These are phyloP conservation scores for Itoplectis maculator DNA, from an alignment of 2,888 invertebrate species.

Conservation along the genomic window DNA sequence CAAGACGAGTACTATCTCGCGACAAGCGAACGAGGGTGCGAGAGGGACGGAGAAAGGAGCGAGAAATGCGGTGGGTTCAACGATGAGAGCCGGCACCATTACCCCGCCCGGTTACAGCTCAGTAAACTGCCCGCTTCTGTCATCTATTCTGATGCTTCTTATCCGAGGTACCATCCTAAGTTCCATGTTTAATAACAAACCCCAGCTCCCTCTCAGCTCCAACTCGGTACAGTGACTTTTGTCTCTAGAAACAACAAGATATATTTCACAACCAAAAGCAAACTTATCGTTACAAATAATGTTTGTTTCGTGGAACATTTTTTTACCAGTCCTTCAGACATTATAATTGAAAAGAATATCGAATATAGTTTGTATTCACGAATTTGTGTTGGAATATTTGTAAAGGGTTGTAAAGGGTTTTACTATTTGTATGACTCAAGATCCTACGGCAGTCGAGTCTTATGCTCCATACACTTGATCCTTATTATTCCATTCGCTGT, in stretches of 20 bases:
- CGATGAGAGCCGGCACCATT: conserved; percentile 36
- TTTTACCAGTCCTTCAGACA: no score
- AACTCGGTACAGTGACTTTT: neutral
- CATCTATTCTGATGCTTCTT: conserved; percentile 11
- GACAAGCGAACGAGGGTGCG: neutral
- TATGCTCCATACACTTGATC: neutral
- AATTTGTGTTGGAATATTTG: no score
- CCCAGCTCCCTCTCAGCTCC: neutral
- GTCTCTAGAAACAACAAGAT: neutral
- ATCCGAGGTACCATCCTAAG: conserved; percentile 2
- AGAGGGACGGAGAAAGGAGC: conserved; percentile 25
- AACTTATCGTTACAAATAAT: neutral
- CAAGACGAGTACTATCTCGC: conserved; percentile 26
- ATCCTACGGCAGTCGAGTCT: neutral
- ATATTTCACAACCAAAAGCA: neutral
- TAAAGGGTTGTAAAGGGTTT: no score
- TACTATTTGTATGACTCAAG: no score
- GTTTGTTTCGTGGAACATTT: no score
- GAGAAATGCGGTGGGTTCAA: conserved; percentile 9
- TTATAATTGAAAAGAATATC: no score
- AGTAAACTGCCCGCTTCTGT: conserved; percentile 46
- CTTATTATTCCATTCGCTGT: neutral
- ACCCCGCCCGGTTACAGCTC: conserved; percentile 45
- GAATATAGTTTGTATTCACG: no score
- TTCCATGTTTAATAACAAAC: neutral